These are phyloP conservation scores for Leptoclinus maculatus DNA, from an alignment of 2,797 vertebrate species.

Conservation along the genomic window DNA sequence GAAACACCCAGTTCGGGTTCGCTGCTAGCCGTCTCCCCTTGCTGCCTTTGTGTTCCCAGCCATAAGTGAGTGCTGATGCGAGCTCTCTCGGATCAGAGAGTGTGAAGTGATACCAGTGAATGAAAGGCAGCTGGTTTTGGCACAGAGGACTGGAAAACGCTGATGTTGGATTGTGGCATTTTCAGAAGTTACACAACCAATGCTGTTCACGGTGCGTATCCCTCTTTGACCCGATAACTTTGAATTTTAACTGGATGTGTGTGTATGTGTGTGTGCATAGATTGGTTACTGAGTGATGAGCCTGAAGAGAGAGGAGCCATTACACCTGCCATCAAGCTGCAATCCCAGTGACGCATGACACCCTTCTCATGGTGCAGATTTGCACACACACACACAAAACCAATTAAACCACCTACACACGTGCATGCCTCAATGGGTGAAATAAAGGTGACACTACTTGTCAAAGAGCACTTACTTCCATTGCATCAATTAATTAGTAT, in stretches of 20 bases:
- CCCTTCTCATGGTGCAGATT: conserved; percentile 1
- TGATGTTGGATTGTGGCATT: conserved; percentile 21
- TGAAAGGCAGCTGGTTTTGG: conserved; percentile 44
- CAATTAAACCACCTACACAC: conserved; percentile 26
- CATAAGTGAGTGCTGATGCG: conserved; percentile 45
- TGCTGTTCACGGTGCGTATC: background rate
- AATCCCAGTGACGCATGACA: conserved; percentile 38
- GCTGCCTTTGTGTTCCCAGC: conserved; percentile 13
- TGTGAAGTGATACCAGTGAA: conserved; percentile 45
- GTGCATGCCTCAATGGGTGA: background rate
- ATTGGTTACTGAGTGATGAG: conserved; percentile 44
- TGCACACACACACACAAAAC: background rate
- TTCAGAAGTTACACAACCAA: conserved; percentile 14
- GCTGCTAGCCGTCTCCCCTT: conserved; percentile 18
- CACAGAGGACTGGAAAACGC: conserved; percentile 10
- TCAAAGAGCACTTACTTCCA: conserved; percentile 11
- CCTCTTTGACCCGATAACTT: background rate
- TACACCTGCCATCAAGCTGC: conserved; percentile 33
- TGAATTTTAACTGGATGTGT: background rate
- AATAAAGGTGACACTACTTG: conserved; percentile 3
- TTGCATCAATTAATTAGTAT: background rate
- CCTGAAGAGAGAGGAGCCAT: conserved; percentile 27
- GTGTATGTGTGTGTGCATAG: conserved; percentile 4
- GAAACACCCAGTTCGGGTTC: conserved; percentile 28
- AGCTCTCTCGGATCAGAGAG: conserved; percentile 28